Evolutionary conservation across 2,113 vertebrate genomes (phyloP).

Genomic region (Coregonus clupeaformis): DNA sequence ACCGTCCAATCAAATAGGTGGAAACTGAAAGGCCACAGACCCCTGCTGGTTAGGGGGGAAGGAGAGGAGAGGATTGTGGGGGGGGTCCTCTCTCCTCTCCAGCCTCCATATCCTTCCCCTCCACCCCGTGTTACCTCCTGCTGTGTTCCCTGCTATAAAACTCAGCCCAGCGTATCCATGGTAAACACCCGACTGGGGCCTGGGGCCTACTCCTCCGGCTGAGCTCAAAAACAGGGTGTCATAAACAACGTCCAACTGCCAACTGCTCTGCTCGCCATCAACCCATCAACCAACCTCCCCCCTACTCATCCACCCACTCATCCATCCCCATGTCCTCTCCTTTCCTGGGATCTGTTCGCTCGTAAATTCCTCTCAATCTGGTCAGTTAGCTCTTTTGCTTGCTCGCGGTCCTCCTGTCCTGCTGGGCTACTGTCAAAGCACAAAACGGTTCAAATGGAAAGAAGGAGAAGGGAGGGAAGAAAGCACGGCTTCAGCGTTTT

Average conservation of each 20-base stretch:
- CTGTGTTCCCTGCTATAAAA: neutral
- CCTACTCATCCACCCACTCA: constrained; percentile 2
- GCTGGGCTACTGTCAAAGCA: neutral
- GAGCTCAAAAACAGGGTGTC: constrained; percentile 19
- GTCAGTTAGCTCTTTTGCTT: neutral
- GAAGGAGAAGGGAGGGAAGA: neutral
- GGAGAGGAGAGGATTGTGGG: neutral
- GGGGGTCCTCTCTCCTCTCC: neutral
- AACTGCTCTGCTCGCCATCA: constrained; percentile 22
- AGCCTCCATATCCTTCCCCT: constrained; percentile 22
- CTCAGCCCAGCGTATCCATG: constrained; percentile 10
- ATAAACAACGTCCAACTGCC: constrained; percentile 37
- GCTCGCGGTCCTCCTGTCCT: neutral
- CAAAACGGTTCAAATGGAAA: neutral
- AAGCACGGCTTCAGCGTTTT: neutral
- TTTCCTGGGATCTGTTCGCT: neutral
- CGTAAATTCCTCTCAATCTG: constrained; percentile 43
- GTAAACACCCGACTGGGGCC: constrained; percentile 5
- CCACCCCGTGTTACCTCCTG: constrained; percentile 7
- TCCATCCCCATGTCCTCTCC: constrained; percentile 1
- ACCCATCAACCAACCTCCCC: neutral
- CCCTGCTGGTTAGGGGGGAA: neutral
- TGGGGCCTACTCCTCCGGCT: neutral
- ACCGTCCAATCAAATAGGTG: neutral
- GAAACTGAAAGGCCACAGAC: neutral